Base-by-base conservation (phyloP, 2,113 vertebrate species). In the Onychostruthus taczanowskii region DNA sequence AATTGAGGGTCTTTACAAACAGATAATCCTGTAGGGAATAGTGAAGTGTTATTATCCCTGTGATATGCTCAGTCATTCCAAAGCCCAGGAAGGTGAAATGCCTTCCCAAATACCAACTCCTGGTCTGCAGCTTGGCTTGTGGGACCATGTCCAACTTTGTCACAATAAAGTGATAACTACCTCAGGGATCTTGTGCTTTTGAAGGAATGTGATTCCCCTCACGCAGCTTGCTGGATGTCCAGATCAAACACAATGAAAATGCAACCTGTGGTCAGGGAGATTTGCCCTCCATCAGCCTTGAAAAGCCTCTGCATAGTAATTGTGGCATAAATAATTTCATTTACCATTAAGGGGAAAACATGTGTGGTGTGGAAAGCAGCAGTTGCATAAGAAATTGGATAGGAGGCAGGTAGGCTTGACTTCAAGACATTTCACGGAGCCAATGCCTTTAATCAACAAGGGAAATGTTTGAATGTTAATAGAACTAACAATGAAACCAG, bases 381-480 rank as follows among this genome's bases (percentile, higher is more conserved):
- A 89, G 90, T 94, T 94, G 44, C 80, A 63, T 84, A 95, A 95
- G 93, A 83, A 94, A 90, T 84, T 95, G 91, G 93, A 87, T 66
- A 78, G 91, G 76, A 95, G 94, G 91, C 66, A 94, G 94, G 90
- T 93, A 96, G 46, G 52, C 93, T 50, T 87, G 89, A 89, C 86
- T 96, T 87, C 47, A 82, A 94, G 79, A 56, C 1, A 1, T 76
- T 87, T 84, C 20, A 12, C 26, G 16, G n/a, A 90, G 79, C 90
- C 91, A 94, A 18, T 89, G 91, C 74, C 81, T 96, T 95, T 95
- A 94, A 96, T 96, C 95, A 95, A 50, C 94, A 91, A 79, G 93
- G 90, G 91, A 96, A 95, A 94, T 84, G 85, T 93, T 90, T 89
- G 85, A 90, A 95, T 86, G 93, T 95, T 95, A 96, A 93, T 96